Evolutionary conservation across 2,797 vertebrate species (phyloP).

Genomic region (Chloroceryle inda): DNA sequence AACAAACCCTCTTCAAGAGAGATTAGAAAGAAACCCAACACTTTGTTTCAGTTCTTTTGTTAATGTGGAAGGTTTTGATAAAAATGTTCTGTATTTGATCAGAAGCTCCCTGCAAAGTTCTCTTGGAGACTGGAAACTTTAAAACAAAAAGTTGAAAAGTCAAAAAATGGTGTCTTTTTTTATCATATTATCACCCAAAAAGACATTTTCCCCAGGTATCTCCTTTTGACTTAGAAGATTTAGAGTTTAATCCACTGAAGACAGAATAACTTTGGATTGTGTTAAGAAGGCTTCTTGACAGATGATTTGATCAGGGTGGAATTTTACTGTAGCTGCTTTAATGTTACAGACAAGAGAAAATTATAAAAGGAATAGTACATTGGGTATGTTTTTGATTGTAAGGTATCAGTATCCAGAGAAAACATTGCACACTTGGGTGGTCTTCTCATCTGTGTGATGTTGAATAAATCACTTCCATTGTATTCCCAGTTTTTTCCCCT

Average conservation of each 20-base stretch:
- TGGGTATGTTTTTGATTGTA: neutral
- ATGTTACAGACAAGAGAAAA: neutral
- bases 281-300: neutral
- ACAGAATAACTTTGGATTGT: neutral
- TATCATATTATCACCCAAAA: neutral
- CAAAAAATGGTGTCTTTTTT: neutral
- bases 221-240: neutral
- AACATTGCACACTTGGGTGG: neutral
- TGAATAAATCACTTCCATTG: neutral
- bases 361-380: neutral
- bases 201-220: neutral
- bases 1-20: neutral
- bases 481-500: neutral
- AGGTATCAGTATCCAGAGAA: neutral
- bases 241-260: neutral
- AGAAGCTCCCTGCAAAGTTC: neutral
- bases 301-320: neutral
- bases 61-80: neutral
- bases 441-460: neutral
- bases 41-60: neutral
- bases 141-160: neutral
- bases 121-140: neutral
- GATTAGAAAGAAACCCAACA: fast-evolving
- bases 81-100: neutral
- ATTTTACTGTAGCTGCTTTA: neutral